Percentiles rank a stretch among this genome's conserved stretches.
Conservation (phyloP, 2,113 vertebrate genomes). For the Poeciliopsis turrubarensis region DNA sequence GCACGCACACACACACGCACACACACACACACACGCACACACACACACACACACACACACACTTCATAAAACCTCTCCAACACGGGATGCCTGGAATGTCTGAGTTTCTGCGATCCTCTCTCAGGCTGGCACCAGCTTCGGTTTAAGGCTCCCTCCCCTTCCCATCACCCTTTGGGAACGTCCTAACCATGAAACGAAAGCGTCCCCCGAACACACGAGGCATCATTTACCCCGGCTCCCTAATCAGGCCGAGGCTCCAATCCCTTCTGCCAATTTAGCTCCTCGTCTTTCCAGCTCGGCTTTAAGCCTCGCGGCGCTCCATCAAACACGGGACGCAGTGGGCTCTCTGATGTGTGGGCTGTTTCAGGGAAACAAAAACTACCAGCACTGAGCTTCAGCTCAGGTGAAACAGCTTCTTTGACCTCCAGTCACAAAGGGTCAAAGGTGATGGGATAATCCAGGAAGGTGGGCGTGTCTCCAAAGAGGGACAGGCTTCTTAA, state of each 20-base stretch:
- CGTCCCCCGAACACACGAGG: slow-evolving; percentile 30
- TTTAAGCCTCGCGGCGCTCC: neutral
- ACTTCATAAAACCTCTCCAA: slow-evolving; percentile 16
- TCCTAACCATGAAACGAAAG: slow-evolving; percentile 36
- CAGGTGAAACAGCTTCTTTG: slow-evolving; percentile 61
- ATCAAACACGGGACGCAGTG: neutral
- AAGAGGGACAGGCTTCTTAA: slow-evolving; percentile 81
- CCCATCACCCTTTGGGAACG: slow-evolving; percentile 53
- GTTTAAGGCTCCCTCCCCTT: slow-evolving; percentile 30
- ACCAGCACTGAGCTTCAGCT: slow-evolving; percentile 9
- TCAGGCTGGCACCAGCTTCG: slow-evolving; percentile 69
- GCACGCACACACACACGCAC: slow-evolving; percentile 8
- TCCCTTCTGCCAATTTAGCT: slow-evolving; percentile 20
- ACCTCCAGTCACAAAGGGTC: slow-evolving; percentile 55
- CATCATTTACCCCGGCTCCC: slow-evolving; percentile 28
- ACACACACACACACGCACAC: slow-evolving; percentile 20
- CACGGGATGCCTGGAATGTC: slow-evolving; percentile 61
- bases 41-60: slow-evolving; percentile 11
- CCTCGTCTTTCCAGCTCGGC: slow-evolving; percentile 4
- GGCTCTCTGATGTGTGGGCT: neutral
- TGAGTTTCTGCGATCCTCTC: slow-evolving; percentile 64
- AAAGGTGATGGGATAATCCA: slow-evolving; percentile 75
- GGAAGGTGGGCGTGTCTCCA: slow-evolving; percentile 57
- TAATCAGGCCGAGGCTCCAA: slow-evolving; percentile 36
- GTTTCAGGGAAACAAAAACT: slow-evolving; percentile 13